Evolutionary conservation across 23 tunicate genomes (phyloP).

Genomic region (Styela clava): DNA sequence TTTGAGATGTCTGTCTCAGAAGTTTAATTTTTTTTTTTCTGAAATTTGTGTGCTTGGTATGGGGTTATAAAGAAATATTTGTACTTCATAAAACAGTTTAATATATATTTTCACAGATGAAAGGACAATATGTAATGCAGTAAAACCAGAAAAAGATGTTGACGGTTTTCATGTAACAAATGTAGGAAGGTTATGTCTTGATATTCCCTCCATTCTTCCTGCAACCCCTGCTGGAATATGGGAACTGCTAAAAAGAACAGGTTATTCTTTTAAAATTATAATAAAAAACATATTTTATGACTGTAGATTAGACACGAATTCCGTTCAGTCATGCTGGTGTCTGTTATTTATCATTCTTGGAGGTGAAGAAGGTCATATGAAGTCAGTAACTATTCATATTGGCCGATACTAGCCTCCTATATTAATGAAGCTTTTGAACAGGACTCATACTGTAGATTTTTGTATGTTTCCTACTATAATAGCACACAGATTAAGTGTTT

Average conservation of each 20-base stretch:
- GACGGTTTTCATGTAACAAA: conserved; percentile 85
- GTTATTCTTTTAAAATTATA: conserved; percentile 29
- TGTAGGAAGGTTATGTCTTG: conserved; percentile 81
- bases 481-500: not conserved
- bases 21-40: too few species aligned
- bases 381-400: not conserved
- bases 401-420: conserved; percentile 30
- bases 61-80: too few species aligned
- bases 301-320: too few species aligned
- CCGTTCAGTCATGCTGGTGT: too few species aligned
- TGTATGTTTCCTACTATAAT: conserved; percentile 6
- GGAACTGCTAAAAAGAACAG: conserved; percentile 80
- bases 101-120: too few species aligned
- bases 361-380: conserved; percentile 13
- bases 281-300: too few species aligned
- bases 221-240: conserved; percentile 97
- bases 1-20: too few species aligned
- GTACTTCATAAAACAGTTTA: too few species aligned
- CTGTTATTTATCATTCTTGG: not conserved
- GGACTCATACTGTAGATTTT: not conserved
- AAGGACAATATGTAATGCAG: conserved; percentile 85
- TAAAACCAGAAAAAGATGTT: conserved; percentile 89
- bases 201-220: conserved; percentile 65
- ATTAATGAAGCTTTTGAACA: not conserved
- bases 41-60: too few species aligned